Evolutionary conservation across 2,113 vertebrate genomes (phyloP).

Genomic region (Elachura formosa): DNA sequence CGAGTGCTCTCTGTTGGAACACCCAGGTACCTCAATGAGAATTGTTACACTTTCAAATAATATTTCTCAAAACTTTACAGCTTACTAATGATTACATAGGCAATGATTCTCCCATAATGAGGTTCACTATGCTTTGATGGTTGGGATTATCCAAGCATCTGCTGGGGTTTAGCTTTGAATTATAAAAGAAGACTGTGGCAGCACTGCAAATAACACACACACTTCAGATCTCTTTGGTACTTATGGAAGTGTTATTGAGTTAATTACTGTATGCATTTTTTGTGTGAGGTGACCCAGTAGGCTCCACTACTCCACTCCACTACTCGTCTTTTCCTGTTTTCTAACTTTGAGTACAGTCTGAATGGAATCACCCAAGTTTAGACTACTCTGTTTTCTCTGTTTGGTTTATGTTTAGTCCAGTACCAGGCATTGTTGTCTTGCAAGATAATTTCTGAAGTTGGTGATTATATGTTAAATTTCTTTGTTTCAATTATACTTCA

Average conservation of each 20-base stretch:
- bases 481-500: constrained; percentile 63
- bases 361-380: not conserved
- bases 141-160: not conserved
- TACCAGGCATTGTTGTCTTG: not conserved
- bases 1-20: constrained; percentile 89
- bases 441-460: not conserved
- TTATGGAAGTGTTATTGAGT: not conserved
- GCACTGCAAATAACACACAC: not conserved
- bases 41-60: not conserved
- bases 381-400: not conserved
- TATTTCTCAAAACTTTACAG: not conserved
- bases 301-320: not conserved
- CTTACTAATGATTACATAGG: not conserved
- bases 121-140: not conserved
- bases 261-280: not conserved
- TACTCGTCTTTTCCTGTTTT: not conserved
- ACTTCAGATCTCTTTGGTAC: not conserved
- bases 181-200: not conserved
- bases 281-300: not conserved
- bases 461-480: constrained; percentile 7
- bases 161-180: not conserved
- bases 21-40: constrained; percentile 77
- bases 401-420: not conserved
- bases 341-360: not conserved
- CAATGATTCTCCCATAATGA: not conserved